A percentile compares a stretch with the other conserved stretches of the same genome.
Conservation (phyloP, 1,140 invertebrate genomes). For the Drosophila persimilis region DNA sequence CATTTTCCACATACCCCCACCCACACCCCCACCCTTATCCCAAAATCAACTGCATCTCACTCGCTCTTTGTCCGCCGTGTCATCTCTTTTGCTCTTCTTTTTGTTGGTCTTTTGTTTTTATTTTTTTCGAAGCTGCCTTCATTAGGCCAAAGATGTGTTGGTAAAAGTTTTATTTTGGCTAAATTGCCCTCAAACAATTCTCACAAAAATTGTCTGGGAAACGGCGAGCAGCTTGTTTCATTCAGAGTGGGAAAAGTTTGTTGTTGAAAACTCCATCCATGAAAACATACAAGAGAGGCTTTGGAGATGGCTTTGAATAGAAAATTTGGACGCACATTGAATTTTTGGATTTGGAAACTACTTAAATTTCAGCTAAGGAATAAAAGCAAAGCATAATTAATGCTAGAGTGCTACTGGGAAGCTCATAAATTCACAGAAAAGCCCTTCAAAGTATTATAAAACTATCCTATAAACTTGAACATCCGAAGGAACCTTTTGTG, state of each 20-base stretch:
- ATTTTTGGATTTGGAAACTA: too few relatives aligned
- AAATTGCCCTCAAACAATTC: slow-evolving; percentile 15
- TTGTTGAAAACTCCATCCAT: too few relatives aligned
- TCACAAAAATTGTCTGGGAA: slow-evolving; percentile 9
- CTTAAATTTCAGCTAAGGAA: too few relatives aligned
- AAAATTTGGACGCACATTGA: too few relatives aligned
- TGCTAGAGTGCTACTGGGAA: too few relatives aligned
- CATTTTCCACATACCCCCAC: slow-evolving; percentile 14
- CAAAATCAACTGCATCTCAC: neutral
- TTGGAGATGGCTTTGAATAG: too few relatives aligned
- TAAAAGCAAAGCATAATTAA: too few relatives aligned
- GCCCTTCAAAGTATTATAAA: too few relatives aligned
- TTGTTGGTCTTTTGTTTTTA: neutral
- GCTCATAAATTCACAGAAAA: too few relatives aligned
- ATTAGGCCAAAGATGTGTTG: slow-evolving; percentile 34
- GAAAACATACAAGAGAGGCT: too few relatives aligned
- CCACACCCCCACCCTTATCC: neutral
- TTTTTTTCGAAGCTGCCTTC: slow-evolving; percentile 23
- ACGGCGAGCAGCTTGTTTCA: slow-evolving; percentile 14
- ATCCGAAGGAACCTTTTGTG: too few relatives aligned
- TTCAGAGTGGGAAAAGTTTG: neutral
- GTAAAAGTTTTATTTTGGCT: slow-evolving; percentile 10
- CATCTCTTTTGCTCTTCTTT: neutral
- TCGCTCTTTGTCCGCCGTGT: neutral
- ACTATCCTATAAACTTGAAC: too few relatives aligned